Evolutionary conservation across 2,888 invertebrate genomes (phyloP).

Genomic region (Mechanitis mazaeus): DNA sequence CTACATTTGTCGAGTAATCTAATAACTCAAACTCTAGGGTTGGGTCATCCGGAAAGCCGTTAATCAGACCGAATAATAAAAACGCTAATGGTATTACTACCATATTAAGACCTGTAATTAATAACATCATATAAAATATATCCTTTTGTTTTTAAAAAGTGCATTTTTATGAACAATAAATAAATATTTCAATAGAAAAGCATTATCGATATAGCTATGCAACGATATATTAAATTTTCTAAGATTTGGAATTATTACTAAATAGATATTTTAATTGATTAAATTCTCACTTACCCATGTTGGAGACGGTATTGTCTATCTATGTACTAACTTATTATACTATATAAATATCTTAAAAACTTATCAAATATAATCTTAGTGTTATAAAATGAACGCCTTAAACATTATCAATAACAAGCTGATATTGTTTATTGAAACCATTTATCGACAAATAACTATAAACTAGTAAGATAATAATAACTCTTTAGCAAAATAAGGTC

Average conservation of each 20-base stretch:
- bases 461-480: too few relatives aligned
- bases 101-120: constrained; percentile 49
- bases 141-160: too few relatives aligned
- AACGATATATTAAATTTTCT: background rate
- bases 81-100: constrained; percentile 40
- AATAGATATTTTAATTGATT: too few relatives aligned
- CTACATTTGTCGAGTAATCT: constrained; percentile 47
- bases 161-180: too few relatives aligned
- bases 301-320: constrained; percentile 42
- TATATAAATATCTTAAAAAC: constrained; percentile 18
- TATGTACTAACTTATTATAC: constrained; percentile 42
- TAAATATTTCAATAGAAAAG: too few relatives aligned
- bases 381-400: constrained; percentile 14
- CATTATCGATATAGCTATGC: too few relatives aligned
- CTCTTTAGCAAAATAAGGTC: too few relatives aligned
- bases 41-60: constrained; percentile 49
- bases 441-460: background rate
- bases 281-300: constrained; percentile 52
- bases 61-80: constrained; percentile 44
- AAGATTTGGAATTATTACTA: too few relatives aligned
- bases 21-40: constrained; percentile 52
- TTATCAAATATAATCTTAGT: constrained; percentile 21
- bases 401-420: constrained; percentile 4
- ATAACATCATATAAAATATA: background rate
- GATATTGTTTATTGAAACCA: constrained; percentile 3